A percentile compares a stretch with the other conserved stretches of the same genome.
phyloP scores from a whole-genome alignment of 2,888 invertebrate species.

The Panzeria rudis region DNA sequence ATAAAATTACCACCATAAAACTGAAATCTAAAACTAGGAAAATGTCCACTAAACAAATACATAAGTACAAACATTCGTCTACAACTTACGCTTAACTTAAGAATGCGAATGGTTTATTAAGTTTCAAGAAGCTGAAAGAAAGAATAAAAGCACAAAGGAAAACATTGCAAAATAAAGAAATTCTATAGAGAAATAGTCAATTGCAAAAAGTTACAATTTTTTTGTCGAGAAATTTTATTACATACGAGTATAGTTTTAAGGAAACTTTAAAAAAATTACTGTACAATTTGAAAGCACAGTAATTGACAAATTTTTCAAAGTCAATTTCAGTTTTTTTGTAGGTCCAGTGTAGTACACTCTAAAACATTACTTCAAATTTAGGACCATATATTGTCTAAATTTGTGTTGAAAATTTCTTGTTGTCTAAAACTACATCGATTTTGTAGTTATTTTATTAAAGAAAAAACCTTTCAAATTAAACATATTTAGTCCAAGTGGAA shows the following conservation, averaged over 20 bases:
- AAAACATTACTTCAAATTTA: too few species aligned
- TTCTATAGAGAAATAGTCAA: slow-evolving; percentile 36
- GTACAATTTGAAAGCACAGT: too few species aligned
- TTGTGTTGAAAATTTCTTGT: too few species aligned
- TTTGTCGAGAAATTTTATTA: background rate
- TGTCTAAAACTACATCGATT: too few species aligned
- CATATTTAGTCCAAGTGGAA: too few species aligned
- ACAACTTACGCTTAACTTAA: background rate
- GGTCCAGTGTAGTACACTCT: too few species aligned
- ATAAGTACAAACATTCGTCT: background rate
- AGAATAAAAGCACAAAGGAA: slow-evolving; percentile 48
- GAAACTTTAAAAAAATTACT: too few species aligned
- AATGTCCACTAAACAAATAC: slow-evolving; percentile 26
- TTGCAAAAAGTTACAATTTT: background rate
- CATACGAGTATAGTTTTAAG: background rate
- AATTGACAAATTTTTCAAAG: too few species aligned
- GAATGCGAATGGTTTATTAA: slow-evolving; percentile 24
- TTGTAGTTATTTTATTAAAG: too few species aligned
- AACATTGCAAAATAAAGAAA: slow-evolving; percentile 56
- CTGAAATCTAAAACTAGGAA: slow-evolving; percentile 61
- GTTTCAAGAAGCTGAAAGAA: slow-evolving; percentile 17
- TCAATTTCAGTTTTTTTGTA: too few species aligned
- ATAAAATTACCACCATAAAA: slow-evolving; percentile 64
- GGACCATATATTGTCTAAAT: too few species aligned
- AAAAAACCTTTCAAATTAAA: too few species aligned